Conservation (phyloP, 2,113 vertebrate genomes). For the Ailurus styani region DNA sequence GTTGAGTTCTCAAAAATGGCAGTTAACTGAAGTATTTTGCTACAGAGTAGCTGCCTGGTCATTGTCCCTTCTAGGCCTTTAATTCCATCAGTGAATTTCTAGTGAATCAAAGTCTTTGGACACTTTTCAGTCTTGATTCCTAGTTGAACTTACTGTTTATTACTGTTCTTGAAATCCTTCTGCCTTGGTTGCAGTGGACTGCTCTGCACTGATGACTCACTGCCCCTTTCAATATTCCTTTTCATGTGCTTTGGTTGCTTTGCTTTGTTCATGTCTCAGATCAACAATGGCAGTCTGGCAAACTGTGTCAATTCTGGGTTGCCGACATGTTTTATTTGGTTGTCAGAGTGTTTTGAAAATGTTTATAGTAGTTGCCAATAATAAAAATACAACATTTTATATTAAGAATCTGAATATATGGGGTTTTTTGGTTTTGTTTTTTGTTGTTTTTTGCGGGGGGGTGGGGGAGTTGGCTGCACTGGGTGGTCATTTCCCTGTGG, state of each 20-base stretch:
- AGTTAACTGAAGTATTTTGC: not conserved
- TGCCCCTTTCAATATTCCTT: not conserved
- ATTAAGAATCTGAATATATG: not conserved
- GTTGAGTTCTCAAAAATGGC: not conserved
- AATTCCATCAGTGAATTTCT: not conserved
- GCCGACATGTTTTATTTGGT: not conserved
- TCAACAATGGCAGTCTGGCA: not conserved
- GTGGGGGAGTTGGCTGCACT: not conserved
- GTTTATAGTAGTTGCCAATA: not conserved
- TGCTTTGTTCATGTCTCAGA: not conserved
- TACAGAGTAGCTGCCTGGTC: not conserved
- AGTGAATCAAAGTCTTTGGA: not conserved
- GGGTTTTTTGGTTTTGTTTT: no score
- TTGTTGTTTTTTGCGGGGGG: not conserved
- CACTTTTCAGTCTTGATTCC: not conserved
- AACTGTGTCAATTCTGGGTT: not conserved
- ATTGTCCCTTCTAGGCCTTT: not conserved
- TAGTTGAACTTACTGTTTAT: not conserved
- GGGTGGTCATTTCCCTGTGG: not conserved
- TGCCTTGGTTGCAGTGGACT: not conserved
- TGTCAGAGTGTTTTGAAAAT: not conserved
- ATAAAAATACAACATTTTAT: not conserved
- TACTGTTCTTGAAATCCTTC: not conserved
- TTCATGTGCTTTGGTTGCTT: not conserved
- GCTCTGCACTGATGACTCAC: not conserved